Percentiles rank a stretch among this genome's conserved stretches.
These are phyloP conservation scores for Ochlodes sylvanus DNA, from an alignment of 2,888 invertebrate genomes.

Conservation along the genomic window DNA sequence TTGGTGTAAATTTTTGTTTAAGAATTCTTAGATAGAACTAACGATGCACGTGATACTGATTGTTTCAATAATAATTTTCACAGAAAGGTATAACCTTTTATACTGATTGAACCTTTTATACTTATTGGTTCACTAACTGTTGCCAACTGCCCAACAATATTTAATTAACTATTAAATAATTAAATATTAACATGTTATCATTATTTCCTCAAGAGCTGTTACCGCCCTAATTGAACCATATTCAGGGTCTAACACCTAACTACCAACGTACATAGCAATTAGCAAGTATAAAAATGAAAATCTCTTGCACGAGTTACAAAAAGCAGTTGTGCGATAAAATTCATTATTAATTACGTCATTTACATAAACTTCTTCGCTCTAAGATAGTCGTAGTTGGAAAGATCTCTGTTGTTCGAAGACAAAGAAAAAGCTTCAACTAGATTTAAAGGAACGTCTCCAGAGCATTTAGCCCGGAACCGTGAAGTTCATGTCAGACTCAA, in stretches of 20 bases:
- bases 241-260: neutral
- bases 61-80: too few species aligned
- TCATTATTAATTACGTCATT: slow-evolving; percentile 44
- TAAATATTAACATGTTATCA: neutral
- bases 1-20: too few species aligned
- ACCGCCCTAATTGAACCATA: too few species aligned
- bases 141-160: too few species aligned
- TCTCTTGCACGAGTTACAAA: slow-evolving; percentile 2
- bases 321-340: slow-evolving; percentile 24
- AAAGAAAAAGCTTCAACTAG: slow-evolving; percentile 63
- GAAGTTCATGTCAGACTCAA: slow-evolving; percentile 55
- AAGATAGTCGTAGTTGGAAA: slow-evolving; percentile 43
- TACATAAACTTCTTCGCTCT: slow-evolving; percentile 43
- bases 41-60: too few species aligned
- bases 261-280: neutral
- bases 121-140: too few species aligned
- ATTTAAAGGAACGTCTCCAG: slow-evolving; percentile 68
- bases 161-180: too few species aligned
- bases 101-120: too few species aligned
- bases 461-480: slow-evolving; percentile 60
- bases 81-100: too few species aligned
- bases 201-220: neutral
- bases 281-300: too few species aligned
- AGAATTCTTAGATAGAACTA: too few species aligned
- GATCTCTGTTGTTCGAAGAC: slow-evolving; percentile 56